Base-by-base conservation (phyloP, 2,113 vertebrate species). In the Ancistrus triradiatus region DNA sequence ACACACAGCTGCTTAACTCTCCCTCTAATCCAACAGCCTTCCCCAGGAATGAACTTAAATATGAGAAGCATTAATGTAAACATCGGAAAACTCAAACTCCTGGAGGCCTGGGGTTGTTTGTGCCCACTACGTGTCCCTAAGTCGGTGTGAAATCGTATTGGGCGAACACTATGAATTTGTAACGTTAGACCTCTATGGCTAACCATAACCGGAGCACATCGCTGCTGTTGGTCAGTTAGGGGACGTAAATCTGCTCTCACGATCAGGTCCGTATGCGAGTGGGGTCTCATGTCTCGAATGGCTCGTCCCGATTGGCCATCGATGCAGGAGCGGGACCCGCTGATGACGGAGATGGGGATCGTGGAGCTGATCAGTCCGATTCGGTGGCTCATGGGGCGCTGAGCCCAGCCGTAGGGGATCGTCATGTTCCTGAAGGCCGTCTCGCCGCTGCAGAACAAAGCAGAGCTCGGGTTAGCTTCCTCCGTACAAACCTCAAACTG, bases 361-460 rank as follows among this genome's bases (percentile, higher is more conserved):
- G 90, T 83, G 14, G 25, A 74, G 22, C 82, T 78, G 78, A 98
- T 80, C 33, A 87, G 84, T 1, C 85, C 82, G 28, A 95, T 89
- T 4, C 95, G 83, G 46, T 91, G 87, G 52, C 94, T 80, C 93
- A 98, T 95, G 0, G 95, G 94, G 28, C 90, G 84, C 78, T 89
- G 93, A 0, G 95, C 92, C 95, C 95, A 96, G 9, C 92, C 93
- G 0, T 95, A 95, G 1, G 94, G 92, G 72, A 97, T 83, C 0
- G 94, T 97, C 94, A 98, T 96, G 77, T 90, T 95, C 80, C 84
- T 95, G 71, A 95, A 98, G 19, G 93, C 94, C 0, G 92, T 91
- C 82, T 98, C 94, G 13, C 95, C 93, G 5, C 94, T 97, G 80
- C 1, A 59, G 61, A 5, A 46, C n/a, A 2, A 51, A 8, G 13